phyloP scores from a whole-genome alignment of 2,797 vertebrate genomes.

The Megalops cyprinoides region DNA sequence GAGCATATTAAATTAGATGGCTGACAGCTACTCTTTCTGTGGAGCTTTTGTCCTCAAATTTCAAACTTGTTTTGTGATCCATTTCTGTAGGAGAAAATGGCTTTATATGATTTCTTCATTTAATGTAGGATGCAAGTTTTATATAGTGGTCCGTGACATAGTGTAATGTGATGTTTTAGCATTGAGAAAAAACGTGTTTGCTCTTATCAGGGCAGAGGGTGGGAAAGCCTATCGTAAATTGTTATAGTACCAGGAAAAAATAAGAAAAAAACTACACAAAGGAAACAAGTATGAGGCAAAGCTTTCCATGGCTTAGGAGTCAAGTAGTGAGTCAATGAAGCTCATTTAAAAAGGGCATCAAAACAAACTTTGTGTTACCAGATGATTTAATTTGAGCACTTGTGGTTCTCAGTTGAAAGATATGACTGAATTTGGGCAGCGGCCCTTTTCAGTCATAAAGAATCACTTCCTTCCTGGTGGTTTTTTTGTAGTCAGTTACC shows the following conservation, averaged over 20 bases:
- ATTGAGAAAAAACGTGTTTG: neutral
- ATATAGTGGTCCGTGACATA: too few relatives aligned
- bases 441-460: constrained; percentile 48
- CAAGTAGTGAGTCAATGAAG: constrained; percentile 54
- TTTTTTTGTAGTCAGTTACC: constrained; percentile 54
- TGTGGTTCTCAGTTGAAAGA: constrained; percentile 54
- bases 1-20: neutral
- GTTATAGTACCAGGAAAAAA: constrained; percentile 52
- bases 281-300: constrained; percentile 30
- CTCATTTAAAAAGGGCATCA: constrained; percentile 54
- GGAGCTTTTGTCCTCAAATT: neutral
- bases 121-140: too few relatives aligned
- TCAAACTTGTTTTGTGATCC: too few relatives aligned
- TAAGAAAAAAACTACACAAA: constrained; percentile 43
- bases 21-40: neutral
- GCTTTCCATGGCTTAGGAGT: constrained; percentile 47
- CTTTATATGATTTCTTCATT: too few relatives aligned
- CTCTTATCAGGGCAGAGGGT: constrained; percentile 39
- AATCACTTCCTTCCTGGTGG: constrained; percentile 45
- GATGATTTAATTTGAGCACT: constrained; percentile 52
- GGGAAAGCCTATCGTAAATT: constrained; percentile 41
- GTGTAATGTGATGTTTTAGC: too few relatives aligned
- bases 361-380: constrained; percentile 56
- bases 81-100: too few relatives aligned
- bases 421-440: constrained; percentile 50